Percentiles rank a stretch among this genome's conserved stretches.
These are phyloP conservation scores for Neria commutata DNA, from an alignment of 2,888 invertebrate genomes.

Conservation along the genomic window DNA sequence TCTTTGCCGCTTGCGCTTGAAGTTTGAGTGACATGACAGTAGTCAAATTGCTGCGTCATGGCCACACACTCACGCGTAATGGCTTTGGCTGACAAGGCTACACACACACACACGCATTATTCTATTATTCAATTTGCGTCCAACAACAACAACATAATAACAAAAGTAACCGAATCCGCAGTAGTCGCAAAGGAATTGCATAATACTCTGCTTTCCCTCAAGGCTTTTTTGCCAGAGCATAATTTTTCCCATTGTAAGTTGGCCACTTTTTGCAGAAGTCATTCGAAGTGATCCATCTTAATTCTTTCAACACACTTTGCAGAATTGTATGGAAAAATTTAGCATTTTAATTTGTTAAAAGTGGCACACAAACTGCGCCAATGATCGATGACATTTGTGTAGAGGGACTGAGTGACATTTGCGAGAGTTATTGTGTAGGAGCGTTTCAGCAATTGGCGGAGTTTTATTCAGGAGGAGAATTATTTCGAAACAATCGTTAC, in stretches of 20 bases:
- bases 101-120: slow-evolving; percentile 6
- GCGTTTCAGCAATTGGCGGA: slow-evolving; percentile 2
- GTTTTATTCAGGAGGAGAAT: no score
- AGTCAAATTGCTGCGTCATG: slow-evolving; percentile 45
- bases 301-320: slow-evolving; percentile 46
- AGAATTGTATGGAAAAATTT: slow-evolving; percentile 16
- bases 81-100: slow-evolving; percentile 35
- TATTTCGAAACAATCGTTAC: no score
- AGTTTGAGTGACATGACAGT: slow-evolving; percentile 48
- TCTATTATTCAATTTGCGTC: slow-evolving; percentile 20
- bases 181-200: neutral
- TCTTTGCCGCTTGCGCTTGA: neutral
- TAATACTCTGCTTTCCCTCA: neutral
- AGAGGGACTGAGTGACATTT: slow-evolving; percentile 20
- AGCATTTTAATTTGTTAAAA: slow-evolving; percentile 51
- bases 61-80: slow-evolving; percentile 40
- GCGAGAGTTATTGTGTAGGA: neutral
- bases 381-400: slow-evolving; percentile 57
- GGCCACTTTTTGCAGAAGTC: slow-evolving; percentile 44
- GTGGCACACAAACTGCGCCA: slow-evolving; percentile 4
- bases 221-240: slow-evolving; percentile 4
- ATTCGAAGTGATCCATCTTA: slow-evolving; percentile 60
- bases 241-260: slow-evolving; percentile 12
- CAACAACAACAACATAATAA: neutral
- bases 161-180: neutral